Evolutionary conservation across 2,797 vertebrate species (phyloP).

Genomic region (Sebastes alutus): DNA sequence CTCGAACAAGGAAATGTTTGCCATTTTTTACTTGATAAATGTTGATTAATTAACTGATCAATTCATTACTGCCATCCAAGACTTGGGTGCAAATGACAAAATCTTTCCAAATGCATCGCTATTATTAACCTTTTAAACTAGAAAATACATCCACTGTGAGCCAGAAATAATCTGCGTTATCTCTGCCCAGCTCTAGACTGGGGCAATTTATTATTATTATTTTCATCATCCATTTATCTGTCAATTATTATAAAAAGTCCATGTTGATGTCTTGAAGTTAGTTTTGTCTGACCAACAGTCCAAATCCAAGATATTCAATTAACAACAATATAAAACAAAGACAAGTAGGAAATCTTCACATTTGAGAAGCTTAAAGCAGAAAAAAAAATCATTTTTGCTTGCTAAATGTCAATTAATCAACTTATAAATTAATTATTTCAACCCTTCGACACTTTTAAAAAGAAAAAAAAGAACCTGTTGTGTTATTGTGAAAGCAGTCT

Average conservation of each 20-base stretch:
- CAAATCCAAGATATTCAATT: background rate
- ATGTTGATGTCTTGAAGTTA: fast-evolving
- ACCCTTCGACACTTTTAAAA: background rate
- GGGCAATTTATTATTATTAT: background rate
- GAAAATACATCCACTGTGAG: no score
- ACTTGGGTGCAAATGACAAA: no score
- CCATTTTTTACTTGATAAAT: background rate
- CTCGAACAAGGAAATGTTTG: background rate
- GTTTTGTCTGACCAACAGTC: background rate
- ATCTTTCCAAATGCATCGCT: no score
- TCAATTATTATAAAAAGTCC: background rate
- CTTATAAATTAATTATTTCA: background rate
- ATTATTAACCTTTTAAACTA: no score
- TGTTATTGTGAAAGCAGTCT: constrained; percentile 4
- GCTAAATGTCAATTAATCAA: no score
- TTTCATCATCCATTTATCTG: background rate
- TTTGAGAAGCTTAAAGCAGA: background rate
- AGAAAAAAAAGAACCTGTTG: background rate
- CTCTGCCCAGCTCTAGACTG: no score
- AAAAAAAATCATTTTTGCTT: no score
- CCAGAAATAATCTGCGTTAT: no score
- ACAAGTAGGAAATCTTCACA: background rate
- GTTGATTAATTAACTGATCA: no score
- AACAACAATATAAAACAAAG: background rate
- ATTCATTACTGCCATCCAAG: no score